Evolutionary conservation across 2,888 invertebrate genomes (phyloP).

Genomic region (Aphrophora alni): DNA sequence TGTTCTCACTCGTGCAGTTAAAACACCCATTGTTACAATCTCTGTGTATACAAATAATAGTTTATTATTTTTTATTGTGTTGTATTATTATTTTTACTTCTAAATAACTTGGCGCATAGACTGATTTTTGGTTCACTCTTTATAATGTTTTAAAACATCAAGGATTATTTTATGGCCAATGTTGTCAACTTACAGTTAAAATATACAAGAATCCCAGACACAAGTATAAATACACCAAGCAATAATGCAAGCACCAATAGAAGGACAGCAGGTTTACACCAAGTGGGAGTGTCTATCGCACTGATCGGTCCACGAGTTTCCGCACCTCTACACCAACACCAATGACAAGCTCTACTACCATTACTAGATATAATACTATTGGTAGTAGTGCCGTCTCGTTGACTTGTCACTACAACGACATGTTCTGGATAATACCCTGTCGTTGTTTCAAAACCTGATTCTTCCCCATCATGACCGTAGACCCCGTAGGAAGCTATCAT

Average conservation of each 20-base stretch:
- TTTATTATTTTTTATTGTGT: too few species aligned
- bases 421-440: constrained; percentile 40
- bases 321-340: constrained; percentile 48
- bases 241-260: constrained; percentile 64
- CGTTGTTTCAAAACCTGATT: constrained; percentile 58
- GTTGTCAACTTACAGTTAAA: constrained; percentile 66
- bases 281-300: constrained; percentile 54
- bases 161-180: too few species aligned
- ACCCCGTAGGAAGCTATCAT: constrained; percentile 65
- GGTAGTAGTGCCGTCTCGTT: constrained; percentile 41
- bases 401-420: constrained; percentile 42
- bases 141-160: too few species aligned
- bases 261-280: constrained; percentile 65
- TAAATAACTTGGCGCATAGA: too few species aligned
- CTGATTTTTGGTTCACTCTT: too few species aligned
- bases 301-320: constrained; percentile 39
- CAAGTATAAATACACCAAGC: constrained; percentile 64
- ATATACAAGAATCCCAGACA: constrained; percentile 66
- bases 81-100: too few species aligned
- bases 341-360: constrained; percentile 52
- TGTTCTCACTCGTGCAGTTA: too few species aligned
- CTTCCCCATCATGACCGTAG: constrained; percentile 60
- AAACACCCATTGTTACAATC: too few species aligned
- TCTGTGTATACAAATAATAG: too few species aligned
- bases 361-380: constrained; percentile 54